Base-by-base conservation (phyloP, 2,888 invertebrate species). In the Drosophila conformis region DNA sequence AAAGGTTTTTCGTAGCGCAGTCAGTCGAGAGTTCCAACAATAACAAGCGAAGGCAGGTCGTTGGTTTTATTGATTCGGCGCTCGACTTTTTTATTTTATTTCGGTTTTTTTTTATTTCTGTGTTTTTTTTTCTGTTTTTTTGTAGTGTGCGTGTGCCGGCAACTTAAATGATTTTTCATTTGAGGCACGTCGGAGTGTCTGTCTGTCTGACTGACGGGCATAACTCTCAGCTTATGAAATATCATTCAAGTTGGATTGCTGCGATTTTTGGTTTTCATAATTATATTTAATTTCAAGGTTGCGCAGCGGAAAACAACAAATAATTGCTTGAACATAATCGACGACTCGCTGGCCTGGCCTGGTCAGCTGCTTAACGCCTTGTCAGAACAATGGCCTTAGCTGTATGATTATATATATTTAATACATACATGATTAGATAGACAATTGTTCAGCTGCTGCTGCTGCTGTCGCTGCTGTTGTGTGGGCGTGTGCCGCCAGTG, bases 241-340 rank as follows among this genome's bases (percentile, higher is more conserved):
- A 86, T 88, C 90, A 86, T 88, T 86, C 76, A 78, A 83, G 69
- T 57, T 46, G 73, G 75, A 51, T 78, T 76, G 80, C 73, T 76
- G 85, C 80, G 80, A 81, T 81, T 82, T 77, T 54, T 35, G 61
- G 76, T 74, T 81, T 76, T 78, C 80, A 87, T 87, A 87, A 87
- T 90, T 87, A 89, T 89, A 87, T 90, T 90, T 87, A 90, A 90
- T 87, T 87, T 90, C 90, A 87, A 90, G 87, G 90, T 83, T 90
- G 79, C 61, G 51, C 65, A 69, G 69, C 83, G 77, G 81, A 83
- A 88, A 83, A 81, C 87, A 87, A 83, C 76, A 85, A 71, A 85
- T 78, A 78, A 89, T 85, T 72, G 78, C 73, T 61, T 36, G 49
- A 67, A 67, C 72, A 78, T 80, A 80, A 87, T 87, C 73, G 87